Percentiles rank a stretch among this genome's conserved stretches.
Evolutionary conservation across 2,797 vertebrate genomes (phyloP).

Genomic region (Leptatherina wallacei): DNA sequence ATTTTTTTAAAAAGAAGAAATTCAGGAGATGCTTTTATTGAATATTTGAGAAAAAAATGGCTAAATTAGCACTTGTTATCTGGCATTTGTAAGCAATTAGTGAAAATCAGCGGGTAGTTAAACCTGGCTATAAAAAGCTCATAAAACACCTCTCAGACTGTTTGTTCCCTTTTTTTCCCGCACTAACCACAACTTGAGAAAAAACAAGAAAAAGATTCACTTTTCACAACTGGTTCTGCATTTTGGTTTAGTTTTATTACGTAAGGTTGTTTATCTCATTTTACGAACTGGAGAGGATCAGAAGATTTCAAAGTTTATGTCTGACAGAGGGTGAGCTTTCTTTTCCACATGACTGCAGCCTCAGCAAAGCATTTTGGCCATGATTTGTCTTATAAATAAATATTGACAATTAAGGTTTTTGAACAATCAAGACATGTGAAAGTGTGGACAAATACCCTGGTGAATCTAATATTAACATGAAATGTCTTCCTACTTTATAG

Average conservation of each 20-base stretch:
- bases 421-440: too few species aligned
- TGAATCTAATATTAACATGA: neutral
- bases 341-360: too few species aligned
- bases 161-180: neutral
- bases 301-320: too few species aligned
- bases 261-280: neutral
- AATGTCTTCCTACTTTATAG: neutral
- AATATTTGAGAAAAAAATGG: neutral
- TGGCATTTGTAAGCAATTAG: conserved; percentile 29
- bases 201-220: neutral
- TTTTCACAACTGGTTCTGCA: neutral
- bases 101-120: conserved; percentile 29
- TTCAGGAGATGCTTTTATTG: neutral
- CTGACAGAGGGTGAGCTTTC: too few species aligned
- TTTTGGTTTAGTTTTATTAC: neutral
- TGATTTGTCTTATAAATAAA: too few species aligned
- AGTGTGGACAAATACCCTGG: too few species aligned
- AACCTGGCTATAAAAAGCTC: conserved; percentile 31
- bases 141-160: conserved; percentile 37
- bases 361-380: too few species aligned
- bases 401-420: neutral
- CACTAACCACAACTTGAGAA: conserved; percentile 1
- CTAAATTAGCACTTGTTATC: conserved; percentile 17
- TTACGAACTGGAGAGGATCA: too few species aligned
- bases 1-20: neutral